Conservation (phyloP, 1,140 invertebrate genomes). For the Geopemphigus sp. region DNA sequence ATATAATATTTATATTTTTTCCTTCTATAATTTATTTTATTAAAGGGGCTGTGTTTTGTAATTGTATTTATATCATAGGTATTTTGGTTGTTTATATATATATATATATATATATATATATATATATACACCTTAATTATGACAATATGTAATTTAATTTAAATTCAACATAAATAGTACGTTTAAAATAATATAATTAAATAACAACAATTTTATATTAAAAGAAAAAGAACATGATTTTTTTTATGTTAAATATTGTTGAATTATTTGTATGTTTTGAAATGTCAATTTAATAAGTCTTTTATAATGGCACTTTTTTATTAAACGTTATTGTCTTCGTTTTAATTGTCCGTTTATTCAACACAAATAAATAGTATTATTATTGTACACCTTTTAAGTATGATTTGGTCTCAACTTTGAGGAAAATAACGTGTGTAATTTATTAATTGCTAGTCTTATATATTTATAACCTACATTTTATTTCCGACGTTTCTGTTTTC, state of each 20-base stretch:
- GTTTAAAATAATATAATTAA: neutral
- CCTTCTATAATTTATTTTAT: slow-evolving; percentile 15
- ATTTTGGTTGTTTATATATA: slow-evolving; percentile 4
- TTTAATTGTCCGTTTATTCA: slow-evolving; percentile 22
- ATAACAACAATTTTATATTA: neutral
- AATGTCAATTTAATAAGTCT: slow-evolving; percentile 15
- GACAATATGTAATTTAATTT: slow-evolving; percentile 28
- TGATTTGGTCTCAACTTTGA: neutral
- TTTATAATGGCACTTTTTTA: slow-evolving; percentile 28
- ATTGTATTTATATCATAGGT: slow-evolving; percentile 3
- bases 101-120: no score
- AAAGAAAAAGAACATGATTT: neutral
- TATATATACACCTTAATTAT: neutral
- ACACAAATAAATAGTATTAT: neutral
- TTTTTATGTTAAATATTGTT: slow-evolving; percentile 19
- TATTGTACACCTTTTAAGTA: neutral
- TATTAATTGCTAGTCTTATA: neutral
- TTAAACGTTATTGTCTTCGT: slow-evolving; percentile 35
- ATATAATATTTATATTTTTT: slow-evolving; percentile 14
- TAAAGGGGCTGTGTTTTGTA: slow-evolving; percentile 49
- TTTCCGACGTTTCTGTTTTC: neutral
- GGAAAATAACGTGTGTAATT: neutral
- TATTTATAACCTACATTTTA: slow-evolving; percentile 27
- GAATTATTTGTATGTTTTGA: slow-evolving; percentile 33
- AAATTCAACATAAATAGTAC: neutral